Percentiles rank a stretch among this genome's conserved stretches.
Evolutionary conservation across 37 sponge, comb jelly and placozoan genomes (phyloP).

Genomic region (Ephydatia muelleri): DNA sequence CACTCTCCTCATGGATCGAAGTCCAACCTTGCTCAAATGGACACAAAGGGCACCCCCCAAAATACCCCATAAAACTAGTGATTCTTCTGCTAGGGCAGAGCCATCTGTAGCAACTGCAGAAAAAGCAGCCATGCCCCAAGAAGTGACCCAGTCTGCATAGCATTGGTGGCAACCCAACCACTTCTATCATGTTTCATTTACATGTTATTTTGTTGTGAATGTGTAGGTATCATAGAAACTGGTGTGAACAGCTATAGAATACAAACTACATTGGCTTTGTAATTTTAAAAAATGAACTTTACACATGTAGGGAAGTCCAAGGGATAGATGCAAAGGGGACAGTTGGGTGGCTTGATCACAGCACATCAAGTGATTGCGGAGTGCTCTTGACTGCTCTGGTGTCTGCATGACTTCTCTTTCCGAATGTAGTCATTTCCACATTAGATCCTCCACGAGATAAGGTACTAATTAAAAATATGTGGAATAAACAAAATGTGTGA

Average conservation of each 20-base stretch:
- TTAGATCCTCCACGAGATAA: background rate
- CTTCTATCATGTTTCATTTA: background rate
- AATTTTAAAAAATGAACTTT: background rate
- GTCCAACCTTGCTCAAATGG: background rate
- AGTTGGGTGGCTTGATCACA: background rate
- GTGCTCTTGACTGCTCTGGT: background rate
- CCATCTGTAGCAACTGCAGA: background rate
- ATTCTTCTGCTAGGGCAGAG: background rate
- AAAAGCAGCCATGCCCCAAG: background rate
- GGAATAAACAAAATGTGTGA: too few species aligned
- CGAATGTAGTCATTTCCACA: background rate
- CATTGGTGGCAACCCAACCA: background rate
- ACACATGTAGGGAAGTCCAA: background rate
- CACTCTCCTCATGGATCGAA: background rate
- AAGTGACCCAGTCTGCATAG: background rate
- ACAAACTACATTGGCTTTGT: background rate
- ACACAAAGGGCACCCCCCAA: background rate
- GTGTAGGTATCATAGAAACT: background rate
- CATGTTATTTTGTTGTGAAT: background rate
- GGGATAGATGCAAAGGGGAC: too few species aligned
- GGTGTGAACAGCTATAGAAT: background rate
- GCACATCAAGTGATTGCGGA: background rate
- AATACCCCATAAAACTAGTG: background rate
- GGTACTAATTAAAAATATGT: too few species aligned
- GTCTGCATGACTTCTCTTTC: background rate